A percentile compares a stretch with the other conserved stretches of the same genome.
phyloP scores from a whole-genome alignment of 2,797 vertebrate species.

The Trachurus trachurus region DNA sequence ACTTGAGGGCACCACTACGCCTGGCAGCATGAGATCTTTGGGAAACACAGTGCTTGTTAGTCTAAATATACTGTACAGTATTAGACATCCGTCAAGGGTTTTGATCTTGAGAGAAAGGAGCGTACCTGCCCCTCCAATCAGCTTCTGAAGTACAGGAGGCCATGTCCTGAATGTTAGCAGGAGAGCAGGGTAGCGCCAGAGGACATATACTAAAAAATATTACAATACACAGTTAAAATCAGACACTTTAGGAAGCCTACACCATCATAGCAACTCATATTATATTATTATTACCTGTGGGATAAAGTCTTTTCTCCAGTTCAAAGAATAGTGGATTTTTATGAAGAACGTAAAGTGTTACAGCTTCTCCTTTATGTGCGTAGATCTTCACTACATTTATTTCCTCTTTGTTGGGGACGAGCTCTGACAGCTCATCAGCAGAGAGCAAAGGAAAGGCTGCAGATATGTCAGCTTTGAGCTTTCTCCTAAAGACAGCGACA shows the following conservation, averaged over 20 bases:
- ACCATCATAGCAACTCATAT: not conserved
- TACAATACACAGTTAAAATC: not conserved
- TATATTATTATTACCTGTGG: conserved; percentile 89
- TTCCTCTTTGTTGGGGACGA: conserved; percentile 95
- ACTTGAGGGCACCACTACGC: conserved; percentile 89
- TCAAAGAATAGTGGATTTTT: conserved; percentile 96
- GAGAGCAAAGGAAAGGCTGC: conserved; percentile 88
- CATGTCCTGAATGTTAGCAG: conserved; percentile 93
- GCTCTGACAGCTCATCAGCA: conserved; percentile 86
- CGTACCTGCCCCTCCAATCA: conserved; percentile 94
- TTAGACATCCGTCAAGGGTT: not conserved
- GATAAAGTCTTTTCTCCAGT: conserved; percentile 90
- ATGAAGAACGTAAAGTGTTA: conserved; percentile 90
- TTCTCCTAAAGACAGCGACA: conserved; percentile 86
- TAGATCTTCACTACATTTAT: conserved; percentile 92
- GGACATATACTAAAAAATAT: conserved; percentile 88
- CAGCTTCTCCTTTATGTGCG: conserved; percentile 90
- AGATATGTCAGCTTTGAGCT: conserved; percentile 90
- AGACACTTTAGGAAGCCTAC: not conserved
- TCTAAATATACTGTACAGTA: not conserved
- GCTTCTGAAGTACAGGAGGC: conserved; percentile 93
- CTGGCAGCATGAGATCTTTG: conserved; percentile 97
- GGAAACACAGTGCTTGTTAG: conserved; percentile 25
- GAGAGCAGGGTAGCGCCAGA: conserved; percentile 92
- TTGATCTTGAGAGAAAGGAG: not conserved